Evolutionary conservation across 2,797 vertebrate species (phyloP).

Genomic region (Poeciliopsis presidionis): DNA sequence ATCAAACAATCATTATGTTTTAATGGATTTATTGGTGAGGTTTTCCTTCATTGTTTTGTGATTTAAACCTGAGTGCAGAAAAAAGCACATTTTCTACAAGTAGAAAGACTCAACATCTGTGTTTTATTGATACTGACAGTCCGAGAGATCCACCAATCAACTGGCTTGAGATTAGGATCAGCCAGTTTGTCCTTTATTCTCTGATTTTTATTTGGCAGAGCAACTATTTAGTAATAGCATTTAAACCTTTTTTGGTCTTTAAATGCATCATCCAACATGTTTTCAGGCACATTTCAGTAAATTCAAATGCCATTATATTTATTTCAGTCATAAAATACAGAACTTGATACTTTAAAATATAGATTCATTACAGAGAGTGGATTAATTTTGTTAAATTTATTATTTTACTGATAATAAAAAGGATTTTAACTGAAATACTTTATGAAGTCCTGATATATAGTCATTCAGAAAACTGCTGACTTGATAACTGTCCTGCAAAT

Average conservation of each 20-base stretch:
- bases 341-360: not conserved
- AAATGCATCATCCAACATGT: not conserved
- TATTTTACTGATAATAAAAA: not conserved
- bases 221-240: not conserved
- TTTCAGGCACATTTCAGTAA: not conserved
- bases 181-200: not conserved
- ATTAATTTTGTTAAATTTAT: not conserved
- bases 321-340: not conserved
- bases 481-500: not conserved
- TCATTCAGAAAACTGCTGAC: not conserved
- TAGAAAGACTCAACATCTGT: constrained; percentile 52
- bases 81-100: constrained; percentile 57
- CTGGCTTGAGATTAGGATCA: not conserved
- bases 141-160: not conserved
- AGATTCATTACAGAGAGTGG: not conserved
- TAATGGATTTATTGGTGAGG: constrained; percentile 67
- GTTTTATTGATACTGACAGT: constrained; percentile 22
- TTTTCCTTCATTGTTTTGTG: constrained; percentile 53
- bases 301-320: not conserved
- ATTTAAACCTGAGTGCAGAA: constrained; percentile 66
- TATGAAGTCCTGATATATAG: not conserved
- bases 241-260: not conserved
- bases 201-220: not conserved
- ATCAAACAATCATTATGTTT: constrained; percentile 27
- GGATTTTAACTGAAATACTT: not conserved